Base-by-base conservation (phyloP, 1,140 invertebrate species). In the Bombus waltoni region DNA sequence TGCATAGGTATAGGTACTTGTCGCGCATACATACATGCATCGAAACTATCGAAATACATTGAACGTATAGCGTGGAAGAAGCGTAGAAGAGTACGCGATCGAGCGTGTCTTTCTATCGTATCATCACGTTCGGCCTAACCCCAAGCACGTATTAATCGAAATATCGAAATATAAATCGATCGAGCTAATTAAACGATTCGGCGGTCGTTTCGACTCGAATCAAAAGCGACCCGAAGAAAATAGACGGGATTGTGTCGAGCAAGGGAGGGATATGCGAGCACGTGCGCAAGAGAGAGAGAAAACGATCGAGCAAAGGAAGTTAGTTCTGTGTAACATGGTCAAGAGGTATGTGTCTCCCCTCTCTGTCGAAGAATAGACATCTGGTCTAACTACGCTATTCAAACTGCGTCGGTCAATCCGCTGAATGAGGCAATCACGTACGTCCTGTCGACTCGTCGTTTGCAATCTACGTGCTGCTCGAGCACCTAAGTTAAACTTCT, bases 381-480 rank as follows among this genome's bases (percentile, higher is more conserved):
- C 88, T 89, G 77, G 70, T 91, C 68, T 94, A 93, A 94, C 93
- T 92, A 92, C 92, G 93, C 93, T 93, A 94, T 94, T 95, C 93
- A 95, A 92, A 94, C 92, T 90, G 93, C 93, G 92, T 92, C 94
- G 93, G 94, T 85, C 83, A 72, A 85, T 94, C 92, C 93, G 92
- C 91, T 93, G 93, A 94, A 94, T 94, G 93, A 94, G 92, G 92
- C 94, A 95, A 95, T 95, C 94, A 93, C 92, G 94, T 91, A 94
- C 94, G 94, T 95, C 94, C 94, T 94, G 93, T 94, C 89, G 91
- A 88, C 88, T 82, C 83, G 78, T 70, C 83, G 88, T 81, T 83
- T 77, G 47, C 86, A 53, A 87, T 81, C 80, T 87, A 73, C 68
- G 75, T 78, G 13, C 28, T 59, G 40, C 4, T 75, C 62, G 62